phyloP scores from a whole-genome alignment of 2,888 invertebrate genomes.

The Eulithis testata region DNA sequence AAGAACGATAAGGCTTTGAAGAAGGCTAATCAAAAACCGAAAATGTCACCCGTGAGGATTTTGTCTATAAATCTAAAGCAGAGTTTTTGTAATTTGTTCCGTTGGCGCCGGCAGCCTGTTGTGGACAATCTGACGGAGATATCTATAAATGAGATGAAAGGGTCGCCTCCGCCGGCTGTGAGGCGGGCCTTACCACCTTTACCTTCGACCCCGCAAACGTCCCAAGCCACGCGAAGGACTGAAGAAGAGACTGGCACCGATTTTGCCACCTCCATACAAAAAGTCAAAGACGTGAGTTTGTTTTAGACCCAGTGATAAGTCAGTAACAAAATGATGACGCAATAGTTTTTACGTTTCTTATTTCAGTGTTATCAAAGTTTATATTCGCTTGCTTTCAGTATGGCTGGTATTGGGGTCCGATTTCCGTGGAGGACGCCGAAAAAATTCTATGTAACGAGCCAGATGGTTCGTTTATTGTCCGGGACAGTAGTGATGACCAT shows the following conservation, averaged over 20 bases:
- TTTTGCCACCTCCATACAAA: constrained; percentile 96
- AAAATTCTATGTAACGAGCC: constrained; percentile 96
- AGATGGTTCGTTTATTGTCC: constrained; percentile 96
- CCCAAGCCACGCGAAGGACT: constrained; percentile 55
- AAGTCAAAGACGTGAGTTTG: constrained; percentile 95
- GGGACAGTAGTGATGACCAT: constrained; percentile 97
- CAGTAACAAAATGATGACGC: background rate
- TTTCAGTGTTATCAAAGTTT: background rate
- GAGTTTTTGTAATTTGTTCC: constrained; percentile 93
- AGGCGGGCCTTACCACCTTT: constrained; percentile 77
- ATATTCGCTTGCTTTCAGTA: constrained; percentile 83
- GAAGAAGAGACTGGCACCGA: constrained; percentile 86
- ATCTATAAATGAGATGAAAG: constrained; percentile 49
- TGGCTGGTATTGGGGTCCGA: constrained; percentile 98
- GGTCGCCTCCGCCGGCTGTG: constrained; percentile 70
- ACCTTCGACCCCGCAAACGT: constrained; percentile 64
- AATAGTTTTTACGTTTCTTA: background rate
- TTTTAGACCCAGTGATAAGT: too few species aligned
- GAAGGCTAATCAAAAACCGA: constrained; percentile 74
- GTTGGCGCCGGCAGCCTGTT: constrained; percentile 80
- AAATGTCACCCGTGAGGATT: constrained; percentile 87
- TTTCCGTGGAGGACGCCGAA: constrained; percentile 96
- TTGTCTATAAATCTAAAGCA: constrained; percentile 92
- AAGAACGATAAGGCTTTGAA: constrained; percentile 75
- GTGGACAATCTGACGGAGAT: constrained; percentile 58